These are phyloP conservation scores for Vimba vimba DNA, from an alignment of 2,113 vertebrate species.

Conservation along the genomic window DNA sequence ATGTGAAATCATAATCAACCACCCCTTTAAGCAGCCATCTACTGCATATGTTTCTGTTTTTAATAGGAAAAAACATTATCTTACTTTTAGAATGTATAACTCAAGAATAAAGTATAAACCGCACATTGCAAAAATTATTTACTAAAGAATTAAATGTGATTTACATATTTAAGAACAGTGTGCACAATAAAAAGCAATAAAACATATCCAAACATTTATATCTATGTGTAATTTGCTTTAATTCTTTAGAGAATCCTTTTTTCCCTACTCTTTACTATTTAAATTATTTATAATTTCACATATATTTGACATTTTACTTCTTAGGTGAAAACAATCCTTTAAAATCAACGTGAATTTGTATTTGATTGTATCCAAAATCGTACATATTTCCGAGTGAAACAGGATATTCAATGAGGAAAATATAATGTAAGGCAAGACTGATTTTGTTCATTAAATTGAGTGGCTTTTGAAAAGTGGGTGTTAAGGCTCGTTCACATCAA, in stretches of 20 bases:
- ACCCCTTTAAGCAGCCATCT: background rate
- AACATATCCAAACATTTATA: no score
- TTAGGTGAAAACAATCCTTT: background rate
- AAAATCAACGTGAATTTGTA: background rate
- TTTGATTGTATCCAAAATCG: background rate
- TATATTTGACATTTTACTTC: background rate
- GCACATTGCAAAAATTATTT: background rate
- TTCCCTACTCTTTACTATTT: background rate
- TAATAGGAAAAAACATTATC: background rate
- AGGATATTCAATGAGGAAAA: background rate
- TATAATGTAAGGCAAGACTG: background rate
- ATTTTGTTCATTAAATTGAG: background rate
- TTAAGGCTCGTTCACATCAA: background rate
- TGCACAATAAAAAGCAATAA: background rate
- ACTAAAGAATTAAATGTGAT: background rate
- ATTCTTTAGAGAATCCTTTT: no score
- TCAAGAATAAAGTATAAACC: background rate
- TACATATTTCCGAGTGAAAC: background rate
- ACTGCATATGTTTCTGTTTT: background rate
- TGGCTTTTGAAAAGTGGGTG: background rate
- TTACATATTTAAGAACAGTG: background rate
- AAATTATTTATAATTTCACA: background rate
- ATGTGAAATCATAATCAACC: no score
- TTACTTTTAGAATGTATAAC: background rate
- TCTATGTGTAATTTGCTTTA: no score